Base-by-base conservation (phyloP, 2,888 invertebrate genomes). In the Belgica antarctica region DNA sequence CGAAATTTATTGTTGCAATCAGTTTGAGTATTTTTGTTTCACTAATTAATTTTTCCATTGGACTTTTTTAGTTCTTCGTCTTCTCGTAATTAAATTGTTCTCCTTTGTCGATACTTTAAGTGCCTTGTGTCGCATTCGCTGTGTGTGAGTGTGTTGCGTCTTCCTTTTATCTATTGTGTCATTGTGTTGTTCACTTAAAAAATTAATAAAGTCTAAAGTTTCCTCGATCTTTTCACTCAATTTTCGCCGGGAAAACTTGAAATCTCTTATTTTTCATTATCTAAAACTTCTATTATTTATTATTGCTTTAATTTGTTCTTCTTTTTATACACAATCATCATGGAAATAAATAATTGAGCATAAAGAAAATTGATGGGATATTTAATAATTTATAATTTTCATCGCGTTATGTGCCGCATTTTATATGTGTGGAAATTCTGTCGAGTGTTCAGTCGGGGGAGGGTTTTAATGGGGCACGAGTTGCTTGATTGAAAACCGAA, bases 271-370 rank as follows among this genome's bases (percentile, higher is more conserved):
- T 46, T 46, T 46, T 15, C 46, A 46, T 7, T 46, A 46, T 17
- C 46, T 46, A 46, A 46, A 46, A 31, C 12, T 46, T 12, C 12
- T 24, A 25, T 59, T 10, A 24, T 34, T 62, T 62, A 62, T 62
- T 62, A 62, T 62, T 62, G 62, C 62, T 62, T 62, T 62, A 17
- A 31, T 34, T 62, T n/a, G 8, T 31, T 31, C 12, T 31, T 31
- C 15, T 62, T 62, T 31, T 25, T 34, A 34, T 15, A 31, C 17
- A 34, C 34, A 62, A 27, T 62, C 62, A 34, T 62, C 62, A 34
- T 62, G 17, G 62, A 57, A 62, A 31, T 31, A 31, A 62, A 62
- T 34, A 34, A 62, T 62, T 62, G 62, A 62, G 62, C 62, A 62
- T n/a, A 62, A 62, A 62, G 62, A 62, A 62, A 62, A 62, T 62